Base-by-base conservation (phyloP, 1,140 invertebrate genomes). In the Meloidogyne exigua region DNA sequence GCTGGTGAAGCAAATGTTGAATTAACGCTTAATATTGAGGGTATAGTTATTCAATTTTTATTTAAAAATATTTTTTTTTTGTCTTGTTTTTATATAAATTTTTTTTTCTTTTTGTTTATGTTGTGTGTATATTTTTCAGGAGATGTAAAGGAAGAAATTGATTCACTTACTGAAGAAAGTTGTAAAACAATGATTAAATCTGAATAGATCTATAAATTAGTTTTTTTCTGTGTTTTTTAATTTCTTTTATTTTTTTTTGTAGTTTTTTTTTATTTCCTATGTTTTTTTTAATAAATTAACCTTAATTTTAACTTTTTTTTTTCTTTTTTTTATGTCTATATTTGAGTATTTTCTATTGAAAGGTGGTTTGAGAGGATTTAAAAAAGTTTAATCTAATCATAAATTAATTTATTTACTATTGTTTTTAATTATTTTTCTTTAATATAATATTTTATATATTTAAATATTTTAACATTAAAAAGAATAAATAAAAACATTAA, bases 1-100 rank as follows among this genome's bases (percentile, higher is more conserved):
- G 93, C 92, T 87, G 96, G 96, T 70, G 95, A 98, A 90, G 95
- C 94, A 80, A 98, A 97, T 88, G 96, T 96, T 62, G 98, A 98
- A 89, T 90, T 99, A 9, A 98, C 96, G 87, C 89, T 99, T 67
- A 99, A 99, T 88, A 98, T 99, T 88, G 94, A 96, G 89, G 94
- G 90, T 90, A 82, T 76, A 82, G 64, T 21, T 62, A 32, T 32
- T 32, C 2, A 32, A 21, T 82, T 23, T 25, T 70, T 68, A 39
- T 26, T 68, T 66, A 42, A 42, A 18, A 23, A 72, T 18, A 25
- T 28, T 21, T 25, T 23, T 39, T 73, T 76, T 39, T 28, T 39
- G 2, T 4, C 36, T 39, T 69, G 68, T 69, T 69, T 69, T 25
- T 21, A 26, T 68, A 18, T 18, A 18, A 18, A 18, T n/a, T n/a